A percentile compares a stretch with the other conserved stretches of the same genome.
Evolutionary conservation across 2,888 invertebrate genomes (phyloP).

Genomic region (Auanema sp.): DNA sequence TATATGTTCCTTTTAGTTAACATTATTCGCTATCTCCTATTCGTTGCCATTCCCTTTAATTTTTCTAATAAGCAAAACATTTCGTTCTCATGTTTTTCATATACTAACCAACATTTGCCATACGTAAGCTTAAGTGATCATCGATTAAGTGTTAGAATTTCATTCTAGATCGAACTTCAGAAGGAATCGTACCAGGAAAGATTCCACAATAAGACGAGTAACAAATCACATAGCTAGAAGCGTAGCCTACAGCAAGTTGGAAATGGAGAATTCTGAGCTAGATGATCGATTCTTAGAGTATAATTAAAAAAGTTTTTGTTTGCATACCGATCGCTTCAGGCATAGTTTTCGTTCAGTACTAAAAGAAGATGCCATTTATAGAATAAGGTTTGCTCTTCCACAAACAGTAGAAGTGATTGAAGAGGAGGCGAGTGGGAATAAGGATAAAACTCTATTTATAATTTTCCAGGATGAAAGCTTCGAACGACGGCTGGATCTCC

Average conservation of each 20-base stretch:
- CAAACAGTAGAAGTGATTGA: slow-evolving; percentile 28
- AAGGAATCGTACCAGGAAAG: slow-evolving; percentile 21
- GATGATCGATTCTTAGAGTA: slow-evolving; percentile 26
- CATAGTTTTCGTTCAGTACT: slow-evolving; percentile 29
- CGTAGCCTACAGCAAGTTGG: slow-evolving; percentile 44
- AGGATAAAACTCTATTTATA: not conserved
- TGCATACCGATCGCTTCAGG: slow-evolving; percentile 12
- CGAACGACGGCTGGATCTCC: not conserved
- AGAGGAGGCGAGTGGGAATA: slow-evolving; percentile 9
- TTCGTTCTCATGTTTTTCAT: slow-evolving; percentile 43
- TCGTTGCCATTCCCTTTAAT: slow-evolving; percentile 39
- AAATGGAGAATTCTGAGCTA: slow-evolving; percentile 48
- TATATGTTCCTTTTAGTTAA: slow-evolving; percentile 21
- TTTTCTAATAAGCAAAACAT: slow-evolving; percentile 31
- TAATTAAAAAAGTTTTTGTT: not conserved
- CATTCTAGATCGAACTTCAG: slow-evolving; percentile 1
- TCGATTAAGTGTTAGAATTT: not conserved
- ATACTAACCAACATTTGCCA: slow-evolving; percentile 34
- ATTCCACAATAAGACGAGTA: slow-evolving; percentile 30
- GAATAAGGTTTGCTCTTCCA: slow-evolving; percentile 43
- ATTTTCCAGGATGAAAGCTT: not conserved
- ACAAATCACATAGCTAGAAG: slow-evolving; percentile 35
- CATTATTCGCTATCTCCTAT: slow-evolving; percentile 36
- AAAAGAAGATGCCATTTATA: slow-evolving; percentile 42
- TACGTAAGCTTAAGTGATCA: slow-evolving; percentile 21